Conservation (phyloP, 2,888 invertebrate genomes). For the Cataglyphis livida region DNA sequence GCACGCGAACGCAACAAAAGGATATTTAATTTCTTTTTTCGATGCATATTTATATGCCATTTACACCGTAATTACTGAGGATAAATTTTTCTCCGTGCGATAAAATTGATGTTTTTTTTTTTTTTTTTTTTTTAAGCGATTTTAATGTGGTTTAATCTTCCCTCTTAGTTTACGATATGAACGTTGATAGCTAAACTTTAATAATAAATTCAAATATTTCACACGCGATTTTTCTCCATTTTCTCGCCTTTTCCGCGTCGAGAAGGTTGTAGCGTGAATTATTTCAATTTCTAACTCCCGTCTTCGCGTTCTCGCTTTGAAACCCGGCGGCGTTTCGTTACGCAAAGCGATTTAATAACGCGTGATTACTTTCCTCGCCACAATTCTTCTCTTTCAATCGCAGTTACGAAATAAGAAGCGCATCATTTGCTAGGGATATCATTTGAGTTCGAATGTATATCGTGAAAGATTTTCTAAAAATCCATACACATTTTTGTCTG, state of each 20-base stretch:
- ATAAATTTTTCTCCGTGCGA: background rate
- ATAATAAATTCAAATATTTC: slow-evolving; percentile 15
- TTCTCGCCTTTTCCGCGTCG: background rate
- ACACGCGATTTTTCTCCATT: background rate
- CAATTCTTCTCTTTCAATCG: background rate
- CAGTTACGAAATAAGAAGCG: slow-evolving; percentile 14
- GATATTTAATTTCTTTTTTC: background rate
- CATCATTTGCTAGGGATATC: slow-evolving; percentile 23
- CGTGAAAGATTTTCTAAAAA: no score
- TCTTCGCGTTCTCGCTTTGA: slow-evolving; percentile 27
- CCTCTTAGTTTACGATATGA: background rate
- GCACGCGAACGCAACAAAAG: background rate
- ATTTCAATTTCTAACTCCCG: background rate
- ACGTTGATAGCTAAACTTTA: background rate
- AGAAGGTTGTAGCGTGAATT: slow-evolving; percentile 13
- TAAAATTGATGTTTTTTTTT: background rate
- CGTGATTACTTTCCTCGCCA: slow-evolving; percentile 35
- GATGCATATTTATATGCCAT: background rate
- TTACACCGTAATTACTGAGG: background rate
- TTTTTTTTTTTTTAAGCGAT: background rate
- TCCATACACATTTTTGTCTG: no score
- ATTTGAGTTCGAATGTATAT: background rate
- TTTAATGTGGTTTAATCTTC: background rate
- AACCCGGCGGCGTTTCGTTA: slow-evolving; percentile 43
- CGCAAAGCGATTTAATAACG: slow-evolving; percentile 58